A percentile compares a stretch with the other conserved stretches of the same genome.
phyloP scores from a whole-genome alignment of 1,140 invertebrate species.

The Listronotus bonariensis region DNA sequence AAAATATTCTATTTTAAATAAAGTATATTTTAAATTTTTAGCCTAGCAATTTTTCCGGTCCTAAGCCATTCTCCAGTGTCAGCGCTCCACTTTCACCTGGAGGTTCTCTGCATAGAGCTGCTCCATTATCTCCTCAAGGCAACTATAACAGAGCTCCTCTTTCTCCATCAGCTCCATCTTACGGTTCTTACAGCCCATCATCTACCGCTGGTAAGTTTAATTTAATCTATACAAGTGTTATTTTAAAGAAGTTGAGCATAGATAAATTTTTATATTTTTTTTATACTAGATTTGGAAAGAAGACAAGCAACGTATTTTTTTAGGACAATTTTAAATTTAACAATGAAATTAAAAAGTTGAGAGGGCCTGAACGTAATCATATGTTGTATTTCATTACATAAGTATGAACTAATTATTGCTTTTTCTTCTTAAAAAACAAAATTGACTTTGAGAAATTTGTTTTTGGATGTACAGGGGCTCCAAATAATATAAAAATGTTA shows the following conservation, averaged over 20 bases:
- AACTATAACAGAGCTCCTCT: conserved; percentile 46
- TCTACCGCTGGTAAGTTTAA: conserved; percentile 47
- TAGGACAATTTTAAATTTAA: too few relatives aligned
- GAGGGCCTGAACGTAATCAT: too few relatives aligned
- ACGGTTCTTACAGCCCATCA: conserved; percentile 52
- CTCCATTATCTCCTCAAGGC: conserved; percentile 54
- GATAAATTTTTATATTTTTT: background rate
- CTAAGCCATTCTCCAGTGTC: conserved; percentile 65
- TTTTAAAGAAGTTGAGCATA: background rate
- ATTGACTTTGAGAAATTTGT: too few relatives aligned
- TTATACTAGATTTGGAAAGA: too few relatives aligned
- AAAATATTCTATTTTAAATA: too few relatives aligned
- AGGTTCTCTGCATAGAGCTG: conserved; percentile 56
- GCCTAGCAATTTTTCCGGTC: conserved; percentile 42
- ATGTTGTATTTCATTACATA: too few relatives aligned
- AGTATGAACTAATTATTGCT: too few relatives aligned
- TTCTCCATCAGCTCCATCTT: conserved; percentile 59
- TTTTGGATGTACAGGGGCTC: too few relatives aligned
- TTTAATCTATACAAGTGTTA: background rate
- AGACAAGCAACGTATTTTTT: too few relatives aligned
- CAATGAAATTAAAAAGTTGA: too few relatives aligned
- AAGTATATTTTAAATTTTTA: background rate
- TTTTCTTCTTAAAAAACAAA: too few relatives aligned
- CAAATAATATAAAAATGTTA: too few relatives aligned
- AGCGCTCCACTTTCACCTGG: conserved; percentile 54